These are phyloP conservation scores for Steinernema carpocapsae DNA, from an alignment of 2,888 invertebrate genomes.

Conservation along the genomic window DNA sequence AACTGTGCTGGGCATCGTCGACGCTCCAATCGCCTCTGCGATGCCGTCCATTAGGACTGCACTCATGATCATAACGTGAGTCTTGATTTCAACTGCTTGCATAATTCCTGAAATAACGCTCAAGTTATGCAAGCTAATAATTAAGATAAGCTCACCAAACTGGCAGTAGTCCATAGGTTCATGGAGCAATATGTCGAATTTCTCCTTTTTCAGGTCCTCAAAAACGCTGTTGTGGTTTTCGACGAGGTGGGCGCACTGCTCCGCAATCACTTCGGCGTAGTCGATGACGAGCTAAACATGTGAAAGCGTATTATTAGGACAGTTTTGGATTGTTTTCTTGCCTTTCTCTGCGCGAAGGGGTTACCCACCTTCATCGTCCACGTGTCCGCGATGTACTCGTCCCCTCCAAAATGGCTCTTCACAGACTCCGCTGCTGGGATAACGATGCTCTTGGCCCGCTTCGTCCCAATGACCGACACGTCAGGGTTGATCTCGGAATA, in stretches of 20 bases:
- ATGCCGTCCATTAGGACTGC: background rate
- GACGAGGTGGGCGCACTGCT: background rate
- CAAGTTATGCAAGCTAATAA: background rate
- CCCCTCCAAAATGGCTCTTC: background rate
- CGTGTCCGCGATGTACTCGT: background rate
- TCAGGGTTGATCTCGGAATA: background rate
- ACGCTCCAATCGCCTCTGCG: background rate
- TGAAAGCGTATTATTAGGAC: background rate
- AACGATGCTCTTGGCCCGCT: background rate
- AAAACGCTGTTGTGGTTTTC: background rate
- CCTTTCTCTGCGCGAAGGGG: background rate
- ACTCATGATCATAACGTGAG: background rate
- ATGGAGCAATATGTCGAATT: background rate
- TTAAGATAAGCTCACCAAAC: background rate
- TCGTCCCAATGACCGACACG: background rate
- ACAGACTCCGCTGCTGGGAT: background rate
- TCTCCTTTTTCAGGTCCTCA: background rate
- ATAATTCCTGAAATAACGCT: background rate
- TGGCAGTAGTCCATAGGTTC: constrained; percentile 14
- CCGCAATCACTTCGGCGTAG: background rate
- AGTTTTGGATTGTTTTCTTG: background rate
- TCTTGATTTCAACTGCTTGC: background rate
- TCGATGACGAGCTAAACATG: background rate
- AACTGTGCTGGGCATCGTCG: background rate
- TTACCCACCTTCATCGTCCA: background rate